Evolutionary conservation across 2,888 invertebrate genomes (phyloP).

Genomic region (Cantharis lateralis): DNA sequence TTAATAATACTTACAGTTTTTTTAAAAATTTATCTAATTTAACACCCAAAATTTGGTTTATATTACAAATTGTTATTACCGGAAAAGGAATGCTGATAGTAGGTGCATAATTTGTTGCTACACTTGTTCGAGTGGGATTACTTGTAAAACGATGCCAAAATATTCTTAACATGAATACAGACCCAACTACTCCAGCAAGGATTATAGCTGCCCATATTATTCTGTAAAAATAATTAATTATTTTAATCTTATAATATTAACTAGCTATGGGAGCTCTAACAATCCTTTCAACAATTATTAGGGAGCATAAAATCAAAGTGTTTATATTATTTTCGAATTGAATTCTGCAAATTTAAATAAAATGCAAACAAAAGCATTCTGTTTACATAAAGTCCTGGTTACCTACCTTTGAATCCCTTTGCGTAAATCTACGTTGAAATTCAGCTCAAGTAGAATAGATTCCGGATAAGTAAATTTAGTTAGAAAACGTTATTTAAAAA

Average conservation of each 20-base stretch:
- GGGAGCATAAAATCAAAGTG: background rate
- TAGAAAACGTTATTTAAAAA: background rate
- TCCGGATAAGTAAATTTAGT: background rate
- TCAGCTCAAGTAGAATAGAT: background rate
- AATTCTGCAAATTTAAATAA: background rate
- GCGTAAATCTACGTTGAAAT: background rate
- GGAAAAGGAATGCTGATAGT: slow-evolving; percentile 49
- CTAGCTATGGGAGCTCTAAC: background rate
- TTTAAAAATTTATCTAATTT: slow-evolving; percentile 40
- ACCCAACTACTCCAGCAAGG: slow-evolving; percentile 39
- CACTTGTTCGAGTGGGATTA: slow-evolving; percentile 50
- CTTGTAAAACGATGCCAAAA: slow-evolving; percentile 48
- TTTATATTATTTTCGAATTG: background rate
- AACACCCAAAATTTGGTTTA: slow-evolving; percentile 39
- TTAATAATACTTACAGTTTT: slow-evolving; percentile 37
- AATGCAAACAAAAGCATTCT: background rate
- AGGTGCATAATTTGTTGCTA: slow-evolving; percentile 46
- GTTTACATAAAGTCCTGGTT: background rate
- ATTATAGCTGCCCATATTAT: slow-evolving; percentile 46
- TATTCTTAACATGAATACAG: slow-evolving; percentile 49
- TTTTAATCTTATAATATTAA: background rate
- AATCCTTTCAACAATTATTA: background rate
- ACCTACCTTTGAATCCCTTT: background rate
- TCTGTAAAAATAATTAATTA: slow-evolving; percentile 34
- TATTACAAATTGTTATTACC: slow-evolving; percentile 52